A percentile compares a stretch with the other conserved stretches of the same genome.
These are phyloP conservation scores for Varanus salvator DNA, from an alignment of 2,113 vertebrate genomes.

Conservation along the genomic window DNA sequence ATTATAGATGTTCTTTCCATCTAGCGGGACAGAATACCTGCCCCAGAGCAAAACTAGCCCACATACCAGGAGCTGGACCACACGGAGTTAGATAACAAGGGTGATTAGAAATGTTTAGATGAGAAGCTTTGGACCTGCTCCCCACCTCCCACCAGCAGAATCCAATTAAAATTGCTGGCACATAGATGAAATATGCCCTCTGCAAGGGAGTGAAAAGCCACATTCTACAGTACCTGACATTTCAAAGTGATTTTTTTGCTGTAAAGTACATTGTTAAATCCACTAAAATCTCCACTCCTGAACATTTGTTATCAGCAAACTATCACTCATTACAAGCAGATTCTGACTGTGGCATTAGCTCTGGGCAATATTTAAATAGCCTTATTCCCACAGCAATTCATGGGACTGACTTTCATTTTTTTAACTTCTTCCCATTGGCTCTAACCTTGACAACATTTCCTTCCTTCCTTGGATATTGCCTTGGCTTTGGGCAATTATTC, in stretches of 20 bases:
- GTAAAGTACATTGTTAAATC: slow-evolving; percentile 18
- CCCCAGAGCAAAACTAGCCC: background rate
- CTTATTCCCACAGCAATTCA: slow-evolving; percentile 23
- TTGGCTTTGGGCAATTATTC: slow-evolving; percentile 12
- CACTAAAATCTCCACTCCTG: slow-evolving; percentile 15
- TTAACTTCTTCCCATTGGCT: background rate
- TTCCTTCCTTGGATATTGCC: background rate
- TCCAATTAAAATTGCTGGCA: slow-evolving; percentile 13
- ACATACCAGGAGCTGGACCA: background rate
- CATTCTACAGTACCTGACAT: background rate
- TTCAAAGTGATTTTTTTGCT: slow-evolving; percentile 8
- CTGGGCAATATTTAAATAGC: slow-evolving; percentile 34
- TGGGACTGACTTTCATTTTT: background rate
- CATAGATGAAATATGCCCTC: background rate
- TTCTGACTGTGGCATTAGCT: slow-evolving; percentile 15
- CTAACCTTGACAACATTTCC: slow-evolving; percentile 20
- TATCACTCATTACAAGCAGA: slow-evolving; percentile 4
- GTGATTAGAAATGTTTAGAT: background rate
- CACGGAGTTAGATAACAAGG: background rate
- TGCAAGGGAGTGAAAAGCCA: background rate
- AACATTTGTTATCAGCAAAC: slow-evolving; percentile 24
- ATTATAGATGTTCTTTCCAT: background rate
- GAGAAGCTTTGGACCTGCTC: background rate
- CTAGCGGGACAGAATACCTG: background rate
- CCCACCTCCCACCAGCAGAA: background rate